phyloP scores from a whole-genome alignment of 2,113 vertebrate genomes.

The Xiphias gladius region DNA sequence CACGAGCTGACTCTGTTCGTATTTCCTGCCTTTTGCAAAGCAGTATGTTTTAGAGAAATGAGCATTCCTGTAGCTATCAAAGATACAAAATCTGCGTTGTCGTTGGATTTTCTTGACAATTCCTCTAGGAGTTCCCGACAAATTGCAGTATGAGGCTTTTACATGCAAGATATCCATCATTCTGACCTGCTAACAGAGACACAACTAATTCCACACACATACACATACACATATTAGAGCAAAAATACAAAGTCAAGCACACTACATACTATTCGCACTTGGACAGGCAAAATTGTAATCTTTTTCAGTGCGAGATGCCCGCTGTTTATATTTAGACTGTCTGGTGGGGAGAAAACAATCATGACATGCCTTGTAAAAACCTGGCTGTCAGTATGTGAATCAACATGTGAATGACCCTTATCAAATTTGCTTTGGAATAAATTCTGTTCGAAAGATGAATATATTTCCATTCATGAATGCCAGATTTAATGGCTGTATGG shows the following conservation, averaged over 20 bases:
- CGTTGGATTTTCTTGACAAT: slow-evolving; percentile 32
- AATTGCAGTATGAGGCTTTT: slow-evolving; percentile 45
- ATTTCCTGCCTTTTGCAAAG: slow-evolving; percentile 16
- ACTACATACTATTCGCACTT: not conserved
- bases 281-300: slow-evolving; percentile 39
- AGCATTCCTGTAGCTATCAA: slow-evolving; percentile 54
- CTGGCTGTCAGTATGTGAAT: slow-evolving; percentile 67
- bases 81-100: slow-evolving; percentile 50
- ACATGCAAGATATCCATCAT: slow-evolving; percentile 60
- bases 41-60: slow-evolving; percentile 50
- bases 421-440: slow-evolving; percentile 79
- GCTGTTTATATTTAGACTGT: slow-evolving; percentile 66
- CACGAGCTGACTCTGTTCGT: slow-evolving; percentile 10
- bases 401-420: slow-evolving; percentile 77
- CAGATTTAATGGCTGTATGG: slow-evolving; percentile 56
- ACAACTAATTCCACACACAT: slow-evolving; percentile 19
- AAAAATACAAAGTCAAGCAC: slow-evolving; percentile 31
- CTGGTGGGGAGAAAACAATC: slow-evolving; percentile 56
- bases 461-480: slow-evolving; percentile 78
- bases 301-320: slow-evolving; percentile 32
- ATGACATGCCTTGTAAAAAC: slow-evolving; percentile 58
- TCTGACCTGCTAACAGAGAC: slow-evolving; percentile 26
- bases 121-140: slow-evolving; percentile 47
- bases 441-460: slow-evolving; percentile 65
- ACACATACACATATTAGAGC: not conserved